These are phyloP conservation scores for Ectemnius continuus DNA, from an alignment of 2,888 invertebrate species.

Conservation along the genomic window DNA sequence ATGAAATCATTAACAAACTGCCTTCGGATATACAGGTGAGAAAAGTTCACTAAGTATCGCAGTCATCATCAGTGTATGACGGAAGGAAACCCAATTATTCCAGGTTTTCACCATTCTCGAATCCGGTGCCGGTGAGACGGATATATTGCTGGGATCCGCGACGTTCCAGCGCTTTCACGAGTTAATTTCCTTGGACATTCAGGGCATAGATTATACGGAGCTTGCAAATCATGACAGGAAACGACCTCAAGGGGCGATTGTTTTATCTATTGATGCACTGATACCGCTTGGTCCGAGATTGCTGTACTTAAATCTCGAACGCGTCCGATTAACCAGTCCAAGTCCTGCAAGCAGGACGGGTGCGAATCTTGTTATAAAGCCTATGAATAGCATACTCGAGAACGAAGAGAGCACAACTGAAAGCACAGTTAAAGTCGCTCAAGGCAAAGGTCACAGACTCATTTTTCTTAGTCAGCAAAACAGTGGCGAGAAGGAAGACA, in stretches of 20 bases:
- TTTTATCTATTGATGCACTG: slow-evolving; percentile 68
- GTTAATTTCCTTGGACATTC: slow-evolving; percentile 81
- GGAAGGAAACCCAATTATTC: slow-evolving; percentile 7
- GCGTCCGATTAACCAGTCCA: slow-evolving; percentile 65
- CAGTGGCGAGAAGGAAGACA: slow-evolving; percentile 67
- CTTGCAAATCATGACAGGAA: slow-evolving; percentile 26
- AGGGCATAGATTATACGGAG: slow-evolving; percentile 77
- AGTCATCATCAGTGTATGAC: too few species aligned
- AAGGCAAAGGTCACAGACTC: slow-evolving; percentile 66
- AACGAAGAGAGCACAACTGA: slow-evolving; percentile 36
- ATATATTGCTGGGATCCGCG: slow-evolving; percentile 73
- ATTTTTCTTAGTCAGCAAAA: slow-evolving; percentile 71
- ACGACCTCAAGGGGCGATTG: slow-evolving; percentile 58
- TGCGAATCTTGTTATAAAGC: slow-evolving; percentile 69
- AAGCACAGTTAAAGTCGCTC: slow-evolving; percentile 32
- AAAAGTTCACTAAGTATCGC: not conserved
- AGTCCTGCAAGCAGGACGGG: slow-evolving; percentile 60
- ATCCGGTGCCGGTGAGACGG: slow-evolving; percentile 65
- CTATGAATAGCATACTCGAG: slow-evolving; percentile 42
- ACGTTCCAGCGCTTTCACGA: slow-evolving; percentile 79
- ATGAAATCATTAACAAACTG: slow-evolving; percentile 62
- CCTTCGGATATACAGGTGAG: slow-evolving; percentile 69
- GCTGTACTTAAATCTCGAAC: slow-evolving; percentile 69
- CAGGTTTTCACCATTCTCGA: slow-evolving; percentile 71
- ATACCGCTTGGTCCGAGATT: slow-evolving; percentile 66